phyloP scores from a whole-genome alignment of 2,113 vertebrate species.

The Chauna torquata region DNA sequence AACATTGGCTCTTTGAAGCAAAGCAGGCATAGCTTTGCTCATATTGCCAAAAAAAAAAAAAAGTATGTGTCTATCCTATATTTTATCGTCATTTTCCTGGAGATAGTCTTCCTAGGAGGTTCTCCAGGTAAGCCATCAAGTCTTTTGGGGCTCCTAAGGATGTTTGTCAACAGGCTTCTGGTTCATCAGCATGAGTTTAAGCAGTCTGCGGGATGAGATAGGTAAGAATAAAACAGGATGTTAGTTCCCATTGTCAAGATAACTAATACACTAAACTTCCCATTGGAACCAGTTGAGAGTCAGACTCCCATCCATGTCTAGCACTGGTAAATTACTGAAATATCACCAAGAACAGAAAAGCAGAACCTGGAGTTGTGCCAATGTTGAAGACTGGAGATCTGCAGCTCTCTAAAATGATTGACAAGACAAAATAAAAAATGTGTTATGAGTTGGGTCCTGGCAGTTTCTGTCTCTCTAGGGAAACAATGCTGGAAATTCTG shows the following conservation, averaged over 20 bases:
- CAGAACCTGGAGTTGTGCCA: not conserved
- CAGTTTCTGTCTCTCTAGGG: not conserved
- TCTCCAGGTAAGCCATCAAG: not conserved
- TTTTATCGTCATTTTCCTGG: not conserved
- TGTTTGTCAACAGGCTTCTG: not conserved
- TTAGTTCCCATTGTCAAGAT: not conserved
- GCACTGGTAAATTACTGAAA: not conserved
- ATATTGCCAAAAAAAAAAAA: not conserved
- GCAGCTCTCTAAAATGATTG: not conserved
- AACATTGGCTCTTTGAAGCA: not conserved
- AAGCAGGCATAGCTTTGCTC: not conserved
- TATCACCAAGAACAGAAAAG: not conserved
- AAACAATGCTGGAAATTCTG: not conserved
- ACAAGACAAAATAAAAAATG: not conserved
- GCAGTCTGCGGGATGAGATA: accelerated
- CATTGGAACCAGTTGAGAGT: not conserved
- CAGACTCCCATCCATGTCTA: not conserved
- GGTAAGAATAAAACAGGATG: not conserved
- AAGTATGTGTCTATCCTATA: not conserved
- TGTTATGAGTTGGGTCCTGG: not conserved
- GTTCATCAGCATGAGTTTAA: not conserved
- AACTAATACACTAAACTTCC: not conserved
- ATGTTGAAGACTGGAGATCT: not conserved
- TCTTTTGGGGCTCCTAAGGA: not conserved
- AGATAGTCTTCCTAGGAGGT: not conserved